These are phyloP conservation scores for Camponotus fellah DNA, from an alignment of 2,888 invertebrate genomes.

Conservation along the genomic window DNA sequence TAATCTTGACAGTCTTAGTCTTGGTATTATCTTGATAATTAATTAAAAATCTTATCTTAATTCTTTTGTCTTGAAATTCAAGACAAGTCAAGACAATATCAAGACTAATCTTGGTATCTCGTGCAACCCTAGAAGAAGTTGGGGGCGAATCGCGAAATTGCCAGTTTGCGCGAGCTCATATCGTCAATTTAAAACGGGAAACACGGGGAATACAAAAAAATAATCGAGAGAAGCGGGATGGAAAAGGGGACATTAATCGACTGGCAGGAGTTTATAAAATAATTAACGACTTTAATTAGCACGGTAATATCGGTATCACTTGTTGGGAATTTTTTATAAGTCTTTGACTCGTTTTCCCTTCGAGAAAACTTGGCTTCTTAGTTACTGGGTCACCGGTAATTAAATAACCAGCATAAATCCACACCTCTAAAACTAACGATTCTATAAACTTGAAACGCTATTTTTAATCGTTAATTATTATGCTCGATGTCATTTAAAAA, in stretches of 20 bases:
- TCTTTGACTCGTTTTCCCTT: conserved; percentile 21
- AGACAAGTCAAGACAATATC: too few relatives aligned
- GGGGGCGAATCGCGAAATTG: neutral
- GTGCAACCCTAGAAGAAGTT: too few relatives aligned
- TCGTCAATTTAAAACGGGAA: neutral
- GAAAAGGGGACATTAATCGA: conserved; percentile 18
- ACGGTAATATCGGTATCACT: conserved; percentile 50
- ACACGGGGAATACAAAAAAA: neutral
- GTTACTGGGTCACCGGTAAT: conserved; percentile 36
- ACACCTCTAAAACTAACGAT: neutral
- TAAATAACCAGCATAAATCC: conserved; percentile 22
- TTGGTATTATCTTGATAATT: too few relatives aligned
- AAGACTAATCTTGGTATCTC: too few relatives aligned
- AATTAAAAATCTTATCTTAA: too few relatives aligned
- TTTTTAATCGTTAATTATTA: neutral
- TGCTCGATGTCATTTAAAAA: too few relatives aligned
- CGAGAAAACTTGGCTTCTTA: neutral
- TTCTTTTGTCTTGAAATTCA: too few relatives aligned
- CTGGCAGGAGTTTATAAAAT: conserved; percentile 61
- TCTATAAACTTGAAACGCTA: neutral
- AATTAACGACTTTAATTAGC: conserved; percentile 68
- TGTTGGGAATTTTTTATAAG: conserved; percentile 21
- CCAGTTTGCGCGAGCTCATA: conserved; percentile 5
- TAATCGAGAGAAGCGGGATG: conserved; percentile 8
- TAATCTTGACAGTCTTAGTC: too few relatives aligned